A percentile compares a stretch with the other conserved stretches of the same genome.
Conservation (phyloP, 2,888 invertebrate genomes). For the Doris montereyensis region DNA sequence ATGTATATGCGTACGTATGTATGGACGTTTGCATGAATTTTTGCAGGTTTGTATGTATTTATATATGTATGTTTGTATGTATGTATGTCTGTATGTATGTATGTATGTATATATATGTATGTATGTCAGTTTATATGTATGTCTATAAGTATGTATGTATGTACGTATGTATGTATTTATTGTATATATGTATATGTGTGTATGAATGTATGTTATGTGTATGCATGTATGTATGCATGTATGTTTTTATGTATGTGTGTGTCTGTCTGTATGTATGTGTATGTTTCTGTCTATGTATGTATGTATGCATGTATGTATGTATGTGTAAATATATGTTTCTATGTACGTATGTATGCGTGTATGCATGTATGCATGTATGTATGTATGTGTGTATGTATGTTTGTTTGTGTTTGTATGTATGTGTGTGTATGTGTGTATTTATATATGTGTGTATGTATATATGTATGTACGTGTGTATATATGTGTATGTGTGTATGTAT, state of each 20-base stretch:
- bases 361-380: background rate
- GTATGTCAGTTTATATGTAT: background rate
- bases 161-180: background rate
- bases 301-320: conserved; percentile 12
- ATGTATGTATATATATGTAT: background rate
- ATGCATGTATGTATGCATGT: background rate
- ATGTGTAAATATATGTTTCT: conserved; percentile 1
- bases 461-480: background rate
- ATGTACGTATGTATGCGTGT: conserved; percentile 1
- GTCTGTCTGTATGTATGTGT: background rate
- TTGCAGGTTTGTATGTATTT: background rate
- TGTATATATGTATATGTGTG: background rate
- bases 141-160: background rate
- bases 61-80: background rate
- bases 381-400: conserved; percentile 2
- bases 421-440: conserved; percentile 10
- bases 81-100: background rate
- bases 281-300: background rate
- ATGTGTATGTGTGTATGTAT: background rate
- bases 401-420: background rate
- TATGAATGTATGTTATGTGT: background rate
- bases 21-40: background rate
- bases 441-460: conserved; percentile 15
- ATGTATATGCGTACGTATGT: background rate
- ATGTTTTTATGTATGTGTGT: background rate